These are phyloP conservation scores for Cossypha dichroa DNA, from an alignment of 2,797 vertebrate genomes.

Conservation along the genomic window DNA sequence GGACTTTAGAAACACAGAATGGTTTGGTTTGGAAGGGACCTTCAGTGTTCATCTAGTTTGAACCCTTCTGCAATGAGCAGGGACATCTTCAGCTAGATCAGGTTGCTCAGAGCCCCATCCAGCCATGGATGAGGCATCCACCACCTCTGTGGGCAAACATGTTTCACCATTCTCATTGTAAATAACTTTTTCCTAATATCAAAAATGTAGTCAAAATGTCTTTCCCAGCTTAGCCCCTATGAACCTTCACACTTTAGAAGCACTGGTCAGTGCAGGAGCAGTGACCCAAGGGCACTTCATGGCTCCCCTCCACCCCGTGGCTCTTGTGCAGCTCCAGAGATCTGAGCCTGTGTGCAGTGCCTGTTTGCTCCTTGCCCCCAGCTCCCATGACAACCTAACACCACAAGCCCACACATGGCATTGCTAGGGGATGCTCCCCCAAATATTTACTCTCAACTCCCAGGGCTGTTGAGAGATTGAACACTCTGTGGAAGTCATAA, in stretches of 20 bases:
- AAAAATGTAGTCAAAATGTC: not conserved
- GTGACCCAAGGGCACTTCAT: not conserved
- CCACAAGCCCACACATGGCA: not conserved
- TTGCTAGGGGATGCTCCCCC: slow-evolving; percentile 47
- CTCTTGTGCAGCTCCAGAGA: not conserved
- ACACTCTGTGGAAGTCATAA: not conserved
- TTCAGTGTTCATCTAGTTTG: not conserved
- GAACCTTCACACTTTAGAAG: not conserved
- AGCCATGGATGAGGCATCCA: not conserved
- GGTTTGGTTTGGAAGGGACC: not conserved
- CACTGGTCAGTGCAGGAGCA: not conserved
- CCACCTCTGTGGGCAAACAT: not conserved
- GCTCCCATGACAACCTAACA: slow-evolving; percentile 59
- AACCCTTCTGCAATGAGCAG: not conserved
- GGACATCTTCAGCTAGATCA: not conserved
- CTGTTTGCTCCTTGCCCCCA: not conserved
- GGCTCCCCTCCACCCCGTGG: rapidly evolving
- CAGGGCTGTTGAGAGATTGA: slow-evolving; percentile 48
- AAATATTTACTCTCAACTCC: slow-evolving; percentile 54
- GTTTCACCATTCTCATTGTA: not conserved
- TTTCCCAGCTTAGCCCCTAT: rapidly evolving
- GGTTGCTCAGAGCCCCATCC: not conserved
- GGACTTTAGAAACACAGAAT: not conserved
- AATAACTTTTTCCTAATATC: not conserved
- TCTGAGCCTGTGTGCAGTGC: rapidly evolving